These are phyloP conservation scores for Parasteatoda lunata DNA, from an alignment of 2,888 invertebrate species.

Conservation along the genomic window DNA sequence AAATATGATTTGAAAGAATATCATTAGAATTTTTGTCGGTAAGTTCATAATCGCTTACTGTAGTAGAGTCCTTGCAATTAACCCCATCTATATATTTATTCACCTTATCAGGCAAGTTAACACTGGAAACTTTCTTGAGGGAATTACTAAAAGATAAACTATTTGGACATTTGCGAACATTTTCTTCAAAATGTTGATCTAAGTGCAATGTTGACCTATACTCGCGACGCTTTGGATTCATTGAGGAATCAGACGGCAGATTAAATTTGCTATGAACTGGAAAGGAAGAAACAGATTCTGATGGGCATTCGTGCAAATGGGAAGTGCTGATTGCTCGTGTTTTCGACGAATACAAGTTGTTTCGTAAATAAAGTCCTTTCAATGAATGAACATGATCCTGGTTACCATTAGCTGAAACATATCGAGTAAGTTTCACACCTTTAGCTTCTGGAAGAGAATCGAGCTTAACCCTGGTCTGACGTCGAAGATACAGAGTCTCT, in stretches of 20 bases:
- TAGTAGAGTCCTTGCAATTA: neutral
- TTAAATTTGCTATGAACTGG: neutral
- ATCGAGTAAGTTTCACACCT: constrained; percentile 22
- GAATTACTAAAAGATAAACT: neutral
- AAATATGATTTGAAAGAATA: neutral
- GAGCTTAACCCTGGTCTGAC: constrained; percentile 27
- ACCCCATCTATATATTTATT: too few species aligned
- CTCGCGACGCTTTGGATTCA: too few species aligned
- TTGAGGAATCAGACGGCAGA: too few species aligned
- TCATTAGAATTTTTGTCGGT: neutral
- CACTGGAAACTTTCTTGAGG: neutral
- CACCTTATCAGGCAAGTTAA: too few species aligned
- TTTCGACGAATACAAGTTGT: constrained; percentile 19
- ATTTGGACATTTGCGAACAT: neutral
- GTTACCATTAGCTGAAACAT: constrained; percentile 20
- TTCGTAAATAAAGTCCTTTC: neutral
- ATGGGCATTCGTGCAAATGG: constrained; percentile 36
- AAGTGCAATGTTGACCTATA: too few species aligned
- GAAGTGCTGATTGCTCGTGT: constrained; percentile 21
- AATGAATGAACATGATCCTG: constrained; percentile 11
- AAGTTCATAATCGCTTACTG: neutral
- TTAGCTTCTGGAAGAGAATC: constrained; percentile 41
- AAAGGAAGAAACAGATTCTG: constrained; percentile 6
- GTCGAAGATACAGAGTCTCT: constrained; percentile 41
- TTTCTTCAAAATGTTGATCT: neutral